Evolutionary conservation across 2,888 invertebrate genomes (phyloP).

Genomic region (Koerneria pararmatus): DNA sequence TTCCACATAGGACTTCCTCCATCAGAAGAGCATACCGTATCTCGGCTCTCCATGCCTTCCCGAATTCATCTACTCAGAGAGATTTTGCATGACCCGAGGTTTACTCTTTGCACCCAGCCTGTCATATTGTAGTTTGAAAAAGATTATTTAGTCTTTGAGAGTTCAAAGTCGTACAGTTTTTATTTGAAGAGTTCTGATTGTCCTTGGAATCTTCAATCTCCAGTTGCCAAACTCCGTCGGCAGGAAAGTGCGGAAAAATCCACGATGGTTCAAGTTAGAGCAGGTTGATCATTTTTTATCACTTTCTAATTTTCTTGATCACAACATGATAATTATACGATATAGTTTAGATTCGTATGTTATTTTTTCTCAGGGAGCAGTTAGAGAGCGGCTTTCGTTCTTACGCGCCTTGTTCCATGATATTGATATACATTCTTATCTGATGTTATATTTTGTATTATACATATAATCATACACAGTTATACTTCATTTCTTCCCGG

Average conservation of each 20-base stretch:
- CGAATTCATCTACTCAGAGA: constrained; percentile 47
- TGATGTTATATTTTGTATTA: no score
- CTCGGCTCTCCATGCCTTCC: constrained; percentile 50
- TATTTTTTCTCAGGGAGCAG: neutral
- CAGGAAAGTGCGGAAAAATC: constrained; percentile 44
- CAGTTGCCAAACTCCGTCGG: constrained; percentile 42
- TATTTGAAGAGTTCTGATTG: constrained; percentile 38
- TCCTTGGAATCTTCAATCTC: constrained; percentile 49
- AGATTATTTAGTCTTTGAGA: neutral
- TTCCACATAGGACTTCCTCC: constrained; percentile 59
- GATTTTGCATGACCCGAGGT: constrained; percentile 52
- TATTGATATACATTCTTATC: no score
- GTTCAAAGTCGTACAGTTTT: neutral
- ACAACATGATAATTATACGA: neutral
- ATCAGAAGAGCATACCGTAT: constrained; percentile 53
- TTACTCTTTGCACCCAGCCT: constrained; percentile 9
- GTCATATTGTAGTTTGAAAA: neutral
- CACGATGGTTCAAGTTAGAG: constrained; percentile 53
- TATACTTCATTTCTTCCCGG: neutral
- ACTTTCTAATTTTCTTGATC: neutral
- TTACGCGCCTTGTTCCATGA: no score
- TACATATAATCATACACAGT: neutral
- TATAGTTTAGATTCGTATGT: neutral
- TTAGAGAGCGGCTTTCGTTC: neutral
- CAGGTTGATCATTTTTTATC: constrained; percentile 26